Evolutionary conservation across 2,888 invertebrate species (phyloP), one percentile per base, ranked within the genome.

Genomic region (Cataglyphis albicans): DNA sequence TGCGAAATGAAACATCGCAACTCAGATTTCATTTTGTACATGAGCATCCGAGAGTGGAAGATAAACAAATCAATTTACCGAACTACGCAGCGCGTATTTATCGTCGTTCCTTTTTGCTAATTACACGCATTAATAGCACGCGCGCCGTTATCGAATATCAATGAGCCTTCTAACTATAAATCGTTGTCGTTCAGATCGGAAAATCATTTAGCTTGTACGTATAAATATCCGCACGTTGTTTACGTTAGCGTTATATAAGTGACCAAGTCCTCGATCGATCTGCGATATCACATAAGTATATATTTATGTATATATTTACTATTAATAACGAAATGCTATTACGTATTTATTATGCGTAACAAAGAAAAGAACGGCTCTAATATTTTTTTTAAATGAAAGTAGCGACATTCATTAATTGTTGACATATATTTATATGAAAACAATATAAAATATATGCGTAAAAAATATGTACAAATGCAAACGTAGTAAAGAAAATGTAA

Each of bases 141-240:
- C 21, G 21, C n/a, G 0, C n/a, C 55, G 44, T 10, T 44, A 78
- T 78, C 12, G 78, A 59, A 59, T 59, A 80, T n/a, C 74, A 61
- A 80, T 80, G 44, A 72, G 59, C 38, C 38, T 25, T 41, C 32
- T 48, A 4, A 1, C 48, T 44, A 70, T 73, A 59, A 80, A 59
- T 48, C 73, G 57, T 25, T 48, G 76, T 57, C 55, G 21, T 38
- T 67, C 35, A 64, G 64, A 21, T 74, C 41, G 55, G 55, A 44
- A 72, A 78, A 44, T 59, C 35, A 41, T 59, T 78, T 41, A 72
- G 57, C 78, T 18, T 41, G 72, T 44, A 55, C 5, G 21, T 38
- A 76, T 57, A 41, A 59, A 78, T 78, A 78, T 72, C 55, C 21
- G 18, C 44, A 35, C 38, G 38, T 76, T 78, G 72, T 78, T 78